These are phyloP conservation scores for Aphelinus atriplicis DNA, from an alignment of 1,140 invertebrate species.

Conservation along the genomic window DNA sequence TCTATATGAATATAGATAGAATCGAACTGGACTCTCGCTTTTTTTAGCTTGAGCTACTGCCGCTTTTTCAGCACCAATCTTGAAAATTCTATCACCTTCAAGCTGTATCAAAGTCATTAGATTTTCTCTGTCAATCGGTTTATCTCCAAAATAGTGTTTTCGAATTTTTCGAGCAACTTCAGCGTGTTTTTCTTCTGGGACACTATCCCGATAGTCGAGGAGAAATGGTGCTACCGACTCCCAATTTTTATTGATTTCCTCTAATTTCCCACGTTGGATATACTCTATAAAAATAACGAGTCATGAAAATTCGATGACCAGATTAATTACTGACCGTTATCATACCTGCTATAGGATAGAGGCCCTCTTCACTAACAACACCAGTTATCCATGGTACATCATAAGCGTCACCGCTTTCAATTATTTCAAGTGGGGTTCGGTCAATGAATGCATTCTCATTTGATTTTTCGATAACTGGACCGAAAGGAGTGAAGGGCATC, in stretches of 20 bases:
- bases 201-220: not conserved
- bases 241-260: constrained; percentile 9
- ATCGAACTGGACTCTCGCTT: not conserved
- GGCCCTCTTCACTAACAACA: constrained; percentile 65
- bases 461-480: constrained; percentile 64
- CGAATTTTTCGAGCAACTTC: not conserved
- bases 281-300: too few relatives aligned
- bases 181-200: not conserved
- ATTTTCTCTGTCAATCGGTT: not conserved
- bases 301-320: not conserved
- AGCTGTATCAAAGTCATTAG: not conserved
- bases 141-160: constrained; percentile 1
- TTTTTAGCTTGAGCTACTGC: constrained; percentile 3
- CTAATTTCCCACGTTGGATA: too few relatives aligned
- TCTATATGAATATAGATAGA: constrained; percentile 9
- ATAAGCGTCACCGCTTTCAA: constrained; percentile 57
- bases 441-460: constrained; percentile 63
- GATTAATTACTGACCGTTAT: too few relatives aligned
- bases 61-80: not conserved
- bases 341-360: constrained; percentile 66
- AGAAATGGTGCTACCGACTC: not conserved
- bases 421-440: constrained; percentile 64
- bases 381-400: constrained; percentile 68
- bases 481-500: constrained; percentile 54
- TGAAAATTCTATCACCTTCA: constrained; percentile 8